Conservation (phyloP, 2,888 invertebrate species). For the Melinaea menophilus region DNA sequence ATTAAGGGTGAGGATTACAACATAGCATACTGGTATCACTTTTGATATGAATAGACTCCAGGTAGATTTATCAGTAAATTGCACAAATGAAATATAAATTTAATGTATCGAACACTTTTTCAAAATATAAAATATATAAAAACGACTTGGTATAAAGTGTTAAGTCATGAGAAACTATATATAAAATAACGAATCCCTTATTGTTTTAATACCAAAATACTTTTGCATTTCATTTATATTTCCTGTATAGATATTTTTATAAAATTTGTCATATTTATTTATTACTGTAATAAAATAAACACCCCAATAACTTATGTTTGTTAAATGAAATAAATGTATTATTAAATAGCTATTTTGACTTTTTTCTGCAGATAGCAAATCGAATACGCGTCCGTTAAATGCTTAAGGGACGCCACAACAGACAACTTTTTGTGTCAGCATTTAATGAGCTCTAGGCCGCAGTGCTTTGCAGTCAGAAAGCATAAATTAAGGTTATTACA, state of each 20-base stretch:
- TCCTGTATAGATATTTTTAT: background rate
- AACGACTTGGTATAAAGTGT: no score
- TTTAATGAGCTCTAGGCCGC: conserved; percentile 70
- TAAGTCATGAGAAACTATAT: no score
- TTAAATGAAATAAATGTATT: conserved; percentile 14
- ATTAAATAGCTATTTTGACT: conserved; percentile 35
- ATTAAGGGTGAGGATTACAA: no score
- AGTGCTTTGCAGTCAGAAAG: conserved; percentile 46
- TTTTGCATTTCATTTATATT: no score
- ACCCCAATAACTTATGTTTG: background rate
- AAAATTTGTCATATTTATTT: background rate
- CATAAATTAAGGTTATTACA: conserved; percentile 29
- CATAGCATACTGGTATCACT: no score
- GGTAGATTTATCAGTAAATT: no score
- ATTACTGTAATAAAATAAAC: background rate
- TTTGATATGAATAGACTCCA: no score
- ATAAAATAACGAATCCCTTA: no score
- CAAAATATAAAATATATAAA: no score
- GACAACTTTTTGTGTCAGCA: conserved; percentile 63
- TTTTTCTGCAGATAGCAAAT: conserved; percentile 41
- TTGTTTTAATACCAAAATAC: no score
- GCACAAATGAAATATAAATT: no score
- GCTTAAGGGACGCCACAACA: conserved; percentile 45
- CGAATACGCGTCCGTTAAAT: conserved; percentile 43
- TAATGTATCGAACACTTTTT: no score